phyloP scores from a whole-genome alignment of 53 echinoderm and acorn worm genomes.

The Apostichopus leukothele region DNA sequence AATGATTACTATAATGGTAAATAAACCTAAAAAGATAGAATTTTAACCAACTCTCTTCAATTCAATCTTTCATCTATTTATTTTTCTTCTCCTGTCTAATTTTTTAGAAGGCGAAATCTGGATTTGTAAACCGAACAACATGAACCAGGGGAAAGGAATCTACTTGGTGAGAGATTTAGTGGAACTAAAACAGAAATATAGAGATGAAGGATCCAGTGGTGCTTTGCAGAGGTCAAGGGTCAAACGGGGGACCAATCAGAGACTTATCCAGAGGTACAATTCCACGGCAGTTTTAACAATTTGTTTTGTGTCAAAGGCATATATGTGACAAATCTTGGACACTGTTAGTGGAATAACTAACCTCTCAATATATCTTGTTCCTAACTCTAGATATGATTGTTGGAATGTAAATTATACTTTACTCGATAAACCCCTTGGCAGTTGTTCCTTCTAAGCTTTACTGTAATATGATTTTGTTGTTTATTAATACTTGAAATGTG shows the following conservation, averaged over 20 bases:
- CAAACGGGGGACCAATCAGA: constrained; percentile 53
- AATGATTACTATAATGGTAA: too few species aligned
- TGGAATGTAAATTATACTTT: too few species aligned
- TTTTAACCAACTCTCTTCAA: too few species aligned
- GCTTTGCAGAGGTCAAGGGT: constrained; percentile 58
- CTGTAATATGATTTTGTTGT: too few species aligned
- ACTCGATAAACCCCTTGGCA: too few species aligned
- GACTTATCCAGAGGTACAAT: constrained; percentile 89
- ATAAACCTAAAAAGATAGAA: too few species aligned
- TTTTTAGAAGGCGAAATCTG: constrained; percentile 90
- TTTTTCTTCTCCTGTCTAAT: too few species aligned
- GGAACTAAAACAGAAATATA: constrained; percentile 70
- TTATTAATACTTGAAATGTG: too few species aligned
- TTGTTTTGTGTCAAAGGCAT: not conserved
- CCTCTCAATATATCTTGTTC: not conserved
- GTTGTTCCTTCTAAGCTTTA: too few species aligned
- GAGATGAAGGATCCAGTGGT: constrained; percentile 46
- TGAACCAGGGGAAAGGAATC: constrained; percentile 99
- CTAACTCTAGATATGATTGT: too few species aligned
- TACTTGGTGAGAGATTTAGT: constrained; percentile 82
- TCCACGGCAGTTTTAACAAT: not conserved
- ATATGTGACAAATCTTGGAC: not conserved
- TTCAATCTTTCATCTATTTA: too few species aligned
- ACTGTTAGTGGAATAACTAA: not conserved
- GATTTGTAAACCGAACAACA: constrained; percentile 95